Percentiles rank a stretch among this genome's conserved stretches.
phyloP scores from a whole-genome alignment of 2,888 invertebrate genomes.

The Ashinkailepas kermadecensis region DNA sequence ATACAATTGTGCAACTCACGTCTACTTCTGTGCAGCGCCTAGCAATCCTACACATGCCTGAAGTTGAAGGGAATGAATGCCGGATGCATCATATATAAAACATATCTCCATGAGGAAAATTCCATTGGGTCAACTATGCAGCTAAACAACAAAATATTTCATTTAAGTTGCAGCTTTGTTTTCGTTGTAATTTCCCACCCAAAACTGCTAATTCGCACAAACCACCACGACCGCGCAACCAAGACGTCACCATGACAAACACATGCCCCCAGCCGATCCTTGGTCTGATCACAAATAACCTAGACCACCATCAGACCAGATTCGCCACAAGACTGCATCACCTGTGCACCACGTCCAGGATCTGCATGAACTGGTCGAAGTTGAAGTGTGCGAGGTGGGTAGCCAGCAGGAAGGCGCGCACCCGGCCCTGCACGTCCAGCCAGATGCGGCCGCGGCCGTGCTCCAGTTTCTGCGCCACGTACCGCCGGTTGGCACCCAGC shows the following conservation, averaged over 20 bases:
- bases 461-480: slow-evolving; percentile 79
- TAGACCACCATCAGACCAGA: too few relatives aligned
- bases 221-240: not conserved
- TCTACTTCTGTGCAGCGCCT: too few relatives aligned
- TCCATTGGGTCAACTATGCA: too few relatives aligned
- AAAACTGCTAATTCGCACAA: not conserved
- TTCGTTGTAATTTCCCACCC: not conserved
- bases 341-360: slow-evolving; percentile 76
- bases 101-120: too few relatives aligned
- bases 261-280: not conserved
- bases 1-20: too few relatives aligned
- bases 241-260: not conserved
- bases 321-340: not conserved
- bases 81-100: too few relatives aligned
- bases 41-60: too few relatives aligned
- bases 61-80: too few relatives aligned
- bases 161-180: too few relatives aligned
- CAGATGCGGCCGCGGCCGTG: slow-evolving; percentile 78
- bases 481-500: slow-evolving; percentile 39
- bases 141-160: too few relatives aligned
- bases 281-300: too few relatives aligned
- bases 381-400: slow-evolving; percentile 76
- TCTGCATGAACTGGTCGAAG: slow-evolving; percentile 89
- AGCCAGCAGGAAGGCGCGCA: slow-evolving; percentile 68
- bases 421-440: slow-evolving; percentile 89